phyloP scores from a whole-genome alignment of 2,797 vertebrate species.

The Artibeus jamaicensis region DNA sequence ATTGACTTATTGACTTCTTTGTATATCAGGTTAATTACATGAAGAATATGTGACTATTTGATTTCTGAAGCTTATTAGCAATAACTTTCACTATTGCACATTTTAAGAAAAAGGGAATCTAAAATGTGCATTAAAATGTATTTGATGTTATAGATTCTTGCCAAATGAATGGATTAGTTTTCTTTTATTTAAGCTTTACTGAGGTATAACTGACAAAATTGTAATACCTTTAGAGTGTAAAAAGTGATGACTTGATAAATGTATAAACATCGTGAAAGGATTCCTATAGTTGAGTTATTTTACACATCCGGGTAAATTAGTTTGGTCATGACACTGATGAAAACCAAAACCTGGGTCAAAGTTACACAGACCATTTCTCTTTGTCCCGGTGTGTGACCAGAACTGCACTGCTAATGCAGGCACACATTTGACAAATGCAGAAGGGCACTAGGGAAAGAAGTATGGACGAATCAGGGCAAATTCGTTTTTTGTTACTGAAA shows the following conservation, averaged over 20 bases:
- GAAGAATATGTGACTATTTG: not conserved
- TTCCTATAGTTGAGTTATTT: not conserved
- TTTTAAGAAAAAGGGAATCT: conserved; percentile 19
- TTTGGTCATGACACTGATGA: conserved; percentile 22
- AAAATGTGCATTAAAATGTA: not conserved
- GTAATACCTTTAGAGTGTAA: not conserved
- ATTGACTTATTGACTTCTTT: not conserved
- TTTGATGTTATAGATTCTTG: not conserved
- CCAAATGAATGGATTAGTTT: not conserved
- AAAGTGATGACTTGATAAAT: not conserved
- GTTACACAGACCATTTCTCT: not conserved
- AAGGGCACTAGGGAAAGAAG: not conserved
- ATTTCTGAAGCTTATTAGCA: conserved; percentile 18
- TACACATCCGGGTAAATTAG: not conserved
- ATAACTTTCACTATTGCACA: not conserved
- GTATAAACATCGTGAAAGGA: not conserved
- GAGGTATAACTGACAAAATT: not conserved
- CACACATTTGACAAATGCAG: not conserved
- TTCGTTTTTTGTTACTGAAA: not conserved
- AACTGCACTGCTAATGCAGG: not conserved
- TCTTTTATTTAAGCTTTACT: not conserved
- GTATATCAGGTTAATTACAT: not conserved
- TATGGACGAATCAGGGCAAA: not conserved
- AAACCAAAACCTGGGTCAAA: conserved; percentile 4
- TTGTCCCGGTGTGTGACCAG: not conserved